Evolutionary conservation across 2,888 invertebrate species (phyloP).

Genomic region (Lepidocyrtinus sp.): DNA sequence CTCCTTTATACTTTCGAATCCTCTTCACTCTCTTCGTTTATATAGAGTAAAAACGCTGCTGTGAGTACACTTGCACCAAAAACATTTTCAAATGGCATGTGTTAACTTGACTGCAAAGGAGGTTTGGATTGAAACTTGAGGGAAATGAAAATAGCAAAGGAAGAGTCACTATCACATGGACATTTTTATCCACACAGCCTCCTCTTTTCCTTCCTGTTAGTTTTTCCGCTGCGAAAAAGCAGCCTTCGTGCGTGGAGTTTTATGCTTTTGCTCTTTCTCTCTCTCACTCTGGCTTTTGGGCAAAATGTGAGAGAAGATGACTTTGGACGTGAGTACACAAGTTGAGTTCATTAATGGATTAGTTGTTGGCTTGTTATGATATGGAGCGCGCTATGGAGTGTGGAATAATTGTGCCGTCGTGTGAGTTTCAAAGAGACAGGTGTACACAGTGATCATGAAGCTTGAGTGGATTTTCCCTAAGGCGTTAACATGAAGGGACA

Average conservation of each 20-base stretch:
- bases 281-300: neutral
- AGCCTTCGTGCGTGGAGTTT: slow-evolving; percentile 2
- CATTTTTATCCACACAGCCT: slow-evolving; percentile 32
- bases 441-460: neutral
- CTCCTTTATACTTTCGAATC: neutral
- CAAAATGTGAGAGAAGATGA: slow-evolving; percentile 7
- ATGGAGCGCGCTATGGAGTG: neutral
- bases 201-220: slow-evolving; percentile 9
- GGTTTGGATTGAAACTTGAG: neutral
- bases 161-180: slow-evolving; percentile 32
- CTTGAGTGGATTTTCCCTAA: neutral
- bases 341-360: slow-evolving; percentile 42
- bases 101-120: neutral
- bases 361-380: slow-evolving; percentile 26
- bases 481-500: neutral
- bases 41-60: neutral
- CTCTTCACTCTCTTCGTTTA: neutral
- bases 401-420: neutral
- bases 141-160: slow-evolving; percentile 11
- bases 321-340: neutral
- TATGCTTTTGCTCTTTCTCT: slow-evolving; percentile 14
- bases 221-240: neutral
- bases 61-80: slow-evolving; percentile 51
- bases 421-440: neutral
- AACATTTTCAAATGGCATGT: neutral